These are phyloP conservation scores for Orthosia gothica DNA, from an alignment of 2,888 invertebrate species.

Conservation along the genomic window DNA sequence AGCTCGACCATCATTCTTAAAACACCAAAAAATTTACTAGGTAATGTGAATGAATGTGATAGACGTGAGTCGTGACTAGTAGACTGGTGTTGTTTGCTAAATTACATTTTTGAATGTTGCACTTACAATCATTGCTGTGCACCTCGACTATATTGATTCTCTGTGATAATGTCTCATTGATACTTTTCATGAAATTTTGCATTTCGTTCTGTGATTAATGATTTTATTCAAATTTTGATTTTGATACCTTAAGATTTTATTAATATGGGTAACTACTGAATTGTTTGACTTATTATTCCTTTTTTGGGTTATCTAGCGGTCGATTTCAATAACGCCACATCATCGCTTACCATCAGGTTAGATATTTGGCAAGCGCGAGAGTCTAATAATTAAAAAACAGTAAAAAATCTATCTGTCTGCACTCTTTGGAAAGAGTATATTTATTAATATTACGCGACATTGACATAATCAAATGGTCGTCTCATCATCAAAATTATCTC, in stretches of 20 bases:
- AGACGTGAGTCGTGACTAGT: conserved; percentile 69
- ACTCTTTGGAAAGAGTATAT: too few species aligned
- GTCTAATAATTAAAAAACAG: too few species aligned
- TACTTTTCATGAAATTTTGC: conserved; percentile 70
- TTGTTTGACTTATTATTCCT: conserved; percentile 29
- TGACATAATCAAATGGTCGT: too few species aligned
- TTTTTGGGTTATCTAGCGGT: conserved; percentile 10
- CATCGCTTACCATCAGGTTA: too few species aligned
- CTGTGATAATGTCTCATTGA: conserved; percentile 82
- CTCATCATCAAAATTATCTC: too few species aligned
- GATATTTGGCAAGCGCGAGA: too few species aligned
- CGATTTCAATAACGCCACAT: too few species aligned
- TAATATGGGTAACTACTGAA: conserved; percentile 27
- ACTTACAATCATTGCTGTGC: conserved; percentile 76
- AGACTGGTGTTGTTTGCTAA: conserved; percentile 71
- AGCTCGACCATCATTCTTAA: conserved; percentile 73
- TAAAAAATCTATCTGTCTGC: too few species aligned
- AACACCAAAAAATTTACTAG: conserved; percentile 85
- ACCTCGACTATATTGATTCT: conserved; percentile 79
- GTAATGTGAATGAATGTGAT: conserved; percentile 80
- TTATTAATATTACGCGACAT: too few species aligned
- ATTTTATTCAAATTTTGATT: conserved; percentile 48
- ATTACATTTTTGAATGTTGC: conserved; percentile 74
- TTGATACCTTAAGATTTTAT: conserved; percentile 40
- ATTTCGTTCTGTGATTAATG: conserved; percentile 71